These are phyloP conservation scores for Andrena bicolor DNA, from an alignment of 2,888 invertebrate genomes.

Conservation along the genomic window DNA sequence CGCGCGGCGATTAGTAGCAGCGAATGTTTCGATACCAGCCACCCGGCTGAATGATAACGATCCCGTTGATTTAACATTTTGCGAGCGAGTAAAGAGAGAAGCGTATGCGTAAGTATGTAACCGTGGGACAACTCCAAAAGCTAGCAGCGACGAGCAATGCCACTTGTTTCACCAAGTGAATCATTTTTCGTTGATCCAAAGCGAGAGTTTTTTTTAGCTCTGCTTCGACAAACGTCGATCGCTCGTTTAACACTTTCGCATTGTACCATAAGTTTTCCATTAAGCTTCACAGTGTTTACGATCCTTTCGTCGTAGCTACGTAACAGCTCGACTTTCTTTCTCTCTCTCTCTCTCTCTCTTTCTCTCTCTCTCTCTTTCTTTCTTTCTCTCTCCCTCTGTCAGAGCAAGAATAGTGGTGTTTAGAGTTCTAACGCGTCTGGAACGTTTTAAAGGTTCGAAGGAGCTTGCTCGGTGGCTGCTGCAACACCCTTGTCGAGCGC, in stretches of 20 bases:
- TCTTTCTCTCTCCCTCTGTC: background rate
- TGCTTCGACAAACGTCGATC: background rate
- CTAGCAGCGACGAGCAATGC: conserved; percentile 55
- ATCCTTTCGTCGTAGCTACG: background rate
- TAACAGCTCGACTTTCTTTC: background rate
- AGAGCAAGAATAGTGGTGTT: conserved; percentile 28
- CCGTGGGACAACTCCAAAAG: conserved; percentile 56
- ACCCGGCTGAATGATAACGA: background rate
- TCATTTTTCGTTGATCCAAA: conserved; percentile 29
- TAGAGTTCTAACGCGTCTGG: background rate
- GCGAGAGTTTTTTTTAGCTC: conserved; percentile 5
- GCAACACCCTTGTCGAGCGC: background rate
- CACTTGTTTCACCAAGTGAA: conserved; percentile 51
- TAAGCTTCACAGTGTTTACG: conserved; percentile 22
- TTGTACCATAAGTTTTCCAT: conserved; percentile 18
- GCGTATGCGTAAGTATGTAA: conserved; percentile 29
- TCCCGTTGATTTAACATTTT: conserved; percentile 4
- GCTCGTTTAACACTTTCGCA: conserved; percentile 17
- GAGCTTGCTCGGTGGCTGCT: background rate
- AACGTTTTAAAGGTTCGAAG: background rate
- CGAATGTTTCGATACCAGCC: background rate
- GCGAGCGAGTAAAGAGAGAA: background rate
- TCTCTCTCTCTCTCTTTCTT: background rate
- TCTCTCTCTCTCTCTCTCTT: no score
- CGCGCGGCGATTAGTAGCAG: background rate